Evolutionary conservation across 2,797 vertebrate species (phyloP).

Genomic region (Denticeps clupeoides): DNA sequence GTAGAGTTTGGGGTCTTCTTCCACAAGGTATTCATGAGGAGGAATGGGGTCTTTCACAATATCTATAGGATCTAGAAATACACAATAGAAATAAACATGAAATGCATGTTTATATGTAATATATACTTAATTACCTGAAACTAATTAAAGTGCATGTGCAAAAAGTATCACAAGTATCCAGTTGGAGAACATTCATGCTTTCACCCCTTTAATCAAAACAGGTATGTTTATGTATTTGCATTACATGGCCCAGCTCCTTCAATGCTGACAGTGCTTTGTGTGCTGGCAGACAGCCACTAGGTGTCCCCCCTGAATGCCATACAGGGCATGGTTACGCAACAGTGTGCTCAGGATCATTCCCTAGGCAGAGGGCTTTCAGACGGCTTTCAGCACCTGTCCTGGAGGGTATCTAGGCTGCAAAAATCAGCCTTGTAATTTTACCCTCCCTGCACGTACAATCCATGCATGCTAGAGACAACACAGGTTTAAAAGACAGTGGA

Average conservation of each 20-base stretch:
- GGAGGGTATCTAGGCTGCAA: conserved; percentile 13
- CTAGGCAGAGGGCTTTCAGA: conserved; percentile 17
- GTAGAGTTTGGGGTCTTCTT: conserved; percentile 90
- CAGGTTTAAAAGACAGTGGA: no score
- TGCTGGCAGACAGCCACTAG: conserved; percentile 16
- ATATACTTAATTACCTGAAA: no score
- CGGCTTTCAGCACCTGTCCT: conserved; percentile 16
- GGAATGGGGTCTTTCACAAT: conserved; percentile 92
- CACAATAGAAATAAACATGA: not conserved
- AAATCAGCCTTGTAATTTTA: no score
- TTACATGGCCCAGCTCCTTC: no score
- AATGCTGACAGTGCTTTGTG: not conserved
- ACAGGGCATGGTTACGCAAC: conserved; percentile 22
- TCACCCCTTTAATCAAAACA: no score
- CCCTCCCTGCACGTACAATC: no score
- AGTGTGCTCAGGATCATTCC: conserved; percentile 24
- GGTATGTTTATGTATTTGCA: no score
- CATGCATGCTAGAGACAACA: no score
- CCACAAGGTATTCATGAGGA: conserved; percentile 82
- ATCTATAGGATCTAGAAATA: conserved; percentile 80
- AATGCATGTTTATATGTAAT: no score
- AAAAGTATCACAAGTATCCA: no score
- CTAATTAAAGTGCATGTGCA: no score
- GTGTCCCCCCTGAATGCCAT: conserved; percentile 17
- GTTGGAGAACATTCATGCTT: no score